Base-by-base conservation (phyloP, 1,140 invertebrate species). In the Galleria mellonella region DNA sequence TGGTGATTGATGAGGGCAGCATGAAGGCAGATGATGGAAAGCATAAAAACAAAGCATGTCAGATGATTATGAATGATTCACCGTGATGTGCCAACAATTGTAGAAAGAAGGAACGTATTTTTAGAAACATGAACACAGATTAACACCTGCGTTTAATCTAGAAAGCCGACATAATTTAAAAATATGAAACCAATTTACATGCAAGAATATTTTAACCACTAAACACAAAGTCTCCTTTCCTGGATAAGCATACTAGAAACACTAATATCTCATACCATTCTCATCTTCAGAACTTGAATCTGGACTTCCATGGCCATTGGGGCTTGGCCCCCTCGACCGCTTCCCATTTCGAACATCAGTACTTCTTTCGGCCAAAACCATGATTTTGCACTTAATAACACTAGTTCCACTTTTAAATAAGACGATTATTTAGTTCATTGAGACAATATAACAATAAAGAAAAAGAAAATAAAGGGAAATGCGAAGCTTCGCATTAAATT, bases 291-390 rank as follows among this genome's bases (percentile, higher is more conserved):
- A 93, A 65, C 92, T 94, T 36, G 91, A 91, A 55, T 93, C 92
- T 36, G 93, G 92, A 66, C 90, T 91, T 65, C 89, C 89, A 84
- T 94, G 92, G 54, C 92, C 93, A 89, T 95, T 96, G 47, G 95
- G 95, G 89, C 94, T 96, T 68, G 94, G 93, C 72, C 94, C 94
- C 72, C 94, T 89, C 53, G 94, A 96, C 83, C 94, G 90, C 56
- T 94, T 90, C 35, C 94, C 95, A 84, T 96, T 96, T 69, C 94
- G 88, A 51, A 93, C 90, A 83, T 94, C 93, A 51, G 89, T 89
- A 86, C 92, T 94, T 87, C 93, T 92, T 76, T 96, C 94, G 8
- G 94, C 93, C 75, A 96, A 89, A 70, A 96, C 94, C 94, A 96
- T 96, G 74, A 84, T 88, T 71, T 49, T 40, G 28, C 51, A 58